Evolutionary conservation across 92 coral and sea anemone species (phyloP).

Genomic region (Nematostella vectensis): DNA sequence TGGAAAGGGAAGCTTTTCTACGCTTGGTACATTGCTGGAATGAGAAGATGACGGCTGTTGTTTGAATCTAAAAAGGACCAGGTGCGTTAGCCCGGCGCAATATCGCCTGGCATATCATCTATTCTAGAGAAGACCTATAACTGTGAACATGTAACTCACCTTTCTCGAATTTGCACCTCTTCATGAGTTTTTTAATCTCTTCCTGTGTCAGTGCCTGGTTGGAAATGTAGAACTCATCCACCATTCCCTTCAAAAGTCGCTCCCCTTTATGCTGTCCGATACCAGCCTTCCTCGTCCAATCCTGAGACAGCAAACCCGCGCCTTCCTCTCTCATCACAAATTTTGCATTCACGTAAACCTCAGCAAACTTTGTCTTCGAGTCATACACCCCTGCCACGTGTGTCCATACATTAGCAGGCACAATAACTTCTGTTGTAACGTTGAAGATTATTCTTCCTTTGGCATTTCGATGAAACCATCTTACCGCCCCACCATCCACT

Average conservation of each 20-base stretch:
- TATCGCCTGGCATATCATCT: too few relatives aligned
- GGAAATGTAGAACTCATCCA: conserved; percentile 95
- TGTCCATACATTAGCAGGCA: conserved; percentile 74
- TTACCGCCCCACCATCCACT: conserved; percentile 58
- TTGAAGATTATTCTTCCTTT: conserved; percentile 59
- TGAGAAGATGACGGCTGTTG: too few relatives aligned
- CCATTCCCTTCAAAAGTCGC: conserved; percentile 48
- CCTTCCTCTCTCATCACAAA: conserved; percentile 75
- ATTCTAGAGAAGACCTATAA: too few relatives aligned
- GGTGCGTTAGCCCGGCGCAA: too few relatives aligned
- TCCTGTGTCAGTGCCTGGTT: conserved; percentile 76
- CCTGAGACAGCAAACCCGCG: conserved; percentile 82
- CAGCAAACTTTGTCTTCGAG: conserved; percentile 63
- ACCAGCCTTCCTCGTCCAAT: conserved; percentile 93
- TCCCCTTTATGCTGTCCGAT: conserved; percentile 84
- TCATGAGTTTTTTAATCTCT: conserved; percentile 83
- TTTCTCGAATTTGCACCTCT: conserved; percentile 88
- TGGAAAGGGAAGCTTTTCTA: too few relatives aligned
- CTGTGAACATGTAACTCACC: conserved; percentile 64
- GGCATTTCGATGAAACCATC: conserved; percentile 90
- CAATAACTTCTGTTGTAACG: conserved; percentile 72
- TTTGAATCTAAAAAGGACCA: too few relatives aligned
- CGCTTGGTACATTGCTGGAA: too few relatives aligned
- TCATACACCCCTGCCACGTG: conserved; percentile 87
- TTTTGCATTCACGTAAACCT: conserved; percentile 88